These are phyloP conservation scores for Zaprionus ornatus DNA, from an alignment of 1,140 invertebrate genomes.

Conservation along the genomic window DNA sequence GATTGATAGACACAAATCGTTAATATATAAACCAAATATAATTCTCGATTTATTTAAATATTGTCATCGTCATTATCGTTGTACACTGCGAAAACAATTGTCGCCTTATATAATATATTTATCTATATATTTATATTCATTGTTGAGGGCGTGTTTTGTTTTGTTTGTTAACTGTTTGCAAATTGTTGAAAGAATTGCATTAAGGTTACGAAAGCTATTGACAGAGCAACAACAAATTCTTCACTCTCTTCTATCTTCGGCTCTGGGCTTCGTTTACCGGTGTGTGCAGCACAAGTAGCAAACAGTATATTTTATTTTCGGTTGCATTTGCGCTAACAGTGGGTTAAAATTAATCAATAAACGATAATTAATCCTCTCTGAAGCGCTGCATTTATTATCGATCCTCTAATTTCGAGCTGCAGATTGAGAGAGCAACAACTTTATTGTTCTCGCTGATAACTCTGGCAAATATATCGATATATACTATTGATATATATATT, in stretches of 20 bases:
- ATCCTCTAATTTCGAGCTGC: conserved; percentile 64
- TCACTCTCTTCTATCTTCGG: conserved; percentile 13
- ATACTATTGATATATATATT: neutral
- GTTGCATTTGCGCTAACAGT: conserved; percentile 52
- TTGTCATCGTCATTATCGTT: conserved; percentile 47
- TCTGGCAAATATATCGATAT: neutral
- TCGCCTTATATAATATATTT: conserved; percentile 27
- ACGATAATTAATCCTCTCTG: conserved; percentile 34
- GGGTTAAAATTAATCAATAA: conserved; percentile 30
- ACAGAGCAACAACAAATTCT: conserved; percentile 26
- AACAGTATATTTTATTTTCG: conserved; percentile 83
- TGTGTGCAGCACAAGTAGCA: conserved; percentile 83
- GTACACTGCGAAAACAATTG: conserved; percentile 46
- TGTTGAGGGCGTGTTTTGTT: conserved; percentile 65
- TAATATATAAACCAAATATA: conserved; percentile 36
- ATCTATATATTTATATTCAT: conserved; percentile 43
- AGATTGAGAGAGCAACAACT: conserved; percentile 67
- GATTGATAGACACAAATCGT: conserved; percentile 47
- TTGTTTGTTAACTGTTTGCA: conserved; percentile 82
- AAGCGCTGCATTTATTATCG: conserved; percentile 63
- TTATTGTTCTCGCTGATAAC: conserved; percentile 67
- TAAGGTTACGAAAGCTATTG: conserved; percentile 66
- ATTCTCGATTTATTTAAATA: conserved; percentile 15
- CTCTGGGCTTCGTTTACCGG: conserved; percentile 61
- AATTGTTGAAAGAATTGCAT: conserved; percentile 84